Conservation (phyloP, 2,888 invertebrate genomes). For the Tenthredo notha region DNA sequence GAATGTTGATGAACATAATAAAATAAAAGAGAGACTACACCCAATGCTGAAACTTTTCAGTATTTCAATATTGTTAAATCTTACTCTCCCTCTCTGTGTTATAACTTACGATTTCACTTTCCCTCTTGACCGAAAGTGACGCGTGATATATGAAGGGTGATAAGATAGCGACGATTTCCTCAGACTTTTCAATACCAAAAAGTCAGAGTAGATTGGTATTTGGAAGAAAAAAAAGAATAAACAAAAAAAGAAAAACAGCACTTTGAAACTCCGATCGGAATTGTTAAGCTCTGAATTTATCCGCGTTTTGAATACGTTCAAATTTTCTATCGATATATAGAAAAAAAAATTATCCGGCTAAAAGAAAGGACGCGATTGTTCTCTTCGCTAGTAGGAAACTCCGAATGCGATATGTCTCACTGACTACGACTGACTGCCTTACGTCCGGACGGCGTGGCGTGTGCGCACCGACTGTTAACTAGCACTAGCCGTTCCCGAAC, state of each 20-base stretch:
- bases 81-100: not conserved
- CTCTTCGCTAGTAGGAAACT: not conserved
- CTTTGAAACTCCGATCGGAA: not conserved
- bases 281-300: not conserved
- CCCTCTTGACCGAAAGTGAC: not conserved
- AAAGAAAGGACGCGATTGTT: conserved; percentile 22
- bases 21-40: no score
- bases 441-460: conserved; percentile 75
- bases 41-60: not conserved
- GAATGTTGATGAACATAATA: no score
- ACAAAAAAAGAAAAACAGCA: not conserved
- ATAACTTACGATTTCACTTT: conserved; percentile 46
- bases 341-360: not conserved
- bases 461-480: conserved; percentile 78
- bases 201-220: not conserved
- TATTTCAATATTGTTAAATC: not conserved
- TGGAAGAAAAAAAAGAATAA: not conserved
- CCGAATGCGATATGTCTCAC: not conserved
- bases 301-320: no score
- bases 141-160: not conserved
- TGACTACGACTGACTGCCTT: conserved; percentile 3
- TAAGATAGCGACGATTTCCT: conserved; percentile 21
- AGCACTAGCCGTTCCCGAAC: conserved; percentile 72
- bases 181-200: not conserved
- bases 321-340: not conserved